phyloP scores from a whole-genome alignment of 2,113 vertebrate species.

The Salvelinus alpinus region DNA sequence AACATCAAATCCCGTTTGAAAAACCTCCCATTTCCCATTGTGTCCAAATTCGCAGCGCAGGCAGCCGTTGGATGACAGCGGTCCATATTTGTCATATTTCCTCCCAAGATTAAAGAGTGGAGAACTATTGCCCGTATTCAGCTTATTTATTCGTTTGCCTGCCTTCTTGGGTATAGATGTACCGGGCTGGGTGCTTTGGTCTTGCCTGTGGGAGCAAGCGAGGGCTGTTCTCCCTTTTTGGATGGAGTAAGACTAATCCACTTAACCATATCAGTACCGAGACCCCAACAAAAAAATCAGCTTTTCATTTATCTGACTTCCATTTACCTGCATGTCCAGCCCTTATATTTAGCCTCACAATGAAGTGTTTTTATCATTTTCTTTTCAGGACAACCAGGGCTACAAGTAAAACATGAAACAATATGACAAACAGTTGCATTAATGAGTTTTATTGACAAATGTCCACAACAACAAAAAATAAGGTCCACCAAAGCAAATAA shows the following conservation, averaged over 20 bases:
- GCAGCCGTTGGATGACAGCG: conserved; percentile 42
- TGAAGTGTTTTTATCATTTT: too few species aligned
- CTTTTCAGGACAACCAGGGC: too few species aligned
- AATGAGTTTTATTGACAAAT: too few species aligned
- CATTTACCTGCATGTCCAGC: too few species aligned
- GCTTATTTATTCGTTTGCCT: conserved; percentile 49
- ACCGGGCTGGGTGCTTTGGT: conserved; percentile 26
- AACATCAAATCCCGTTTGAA: conserved; percentile 23
- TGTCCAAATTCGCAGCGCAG: conserved; percentile 36
- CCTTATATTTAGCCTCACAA: too few species aligned
- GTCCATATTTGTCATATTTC: conserved; percentile 34
- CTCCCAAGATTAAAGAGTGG: conserved; percentile 36
- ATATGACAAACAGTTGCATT: too few species aligned
- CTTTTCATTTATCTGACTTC: too few species aligned
- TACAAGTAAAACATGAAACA: too few species aligned
- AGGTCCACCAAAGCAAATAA: too few species aligned
- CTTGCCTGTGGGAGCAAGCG: conserved; percentile 19
- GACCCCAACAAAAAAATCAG: too few species aligned
- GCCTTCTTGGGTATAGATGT: conserved; percentile 5
- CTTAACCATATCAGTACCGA: conserved; percentile 3
- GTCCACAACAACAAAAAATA: too few species aligned
- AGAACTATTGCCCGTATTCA: conserved; percentile 12
- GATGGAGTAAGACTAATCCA: conserved; percentile 47
- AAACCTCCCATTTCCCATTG: conserved; percentile 16
- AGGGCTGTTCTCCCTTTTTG: conserved; percentile 18